Conservation (phyloP, 2,888 invertebrate genomes). For the Cerastoderma edule region DNA sequence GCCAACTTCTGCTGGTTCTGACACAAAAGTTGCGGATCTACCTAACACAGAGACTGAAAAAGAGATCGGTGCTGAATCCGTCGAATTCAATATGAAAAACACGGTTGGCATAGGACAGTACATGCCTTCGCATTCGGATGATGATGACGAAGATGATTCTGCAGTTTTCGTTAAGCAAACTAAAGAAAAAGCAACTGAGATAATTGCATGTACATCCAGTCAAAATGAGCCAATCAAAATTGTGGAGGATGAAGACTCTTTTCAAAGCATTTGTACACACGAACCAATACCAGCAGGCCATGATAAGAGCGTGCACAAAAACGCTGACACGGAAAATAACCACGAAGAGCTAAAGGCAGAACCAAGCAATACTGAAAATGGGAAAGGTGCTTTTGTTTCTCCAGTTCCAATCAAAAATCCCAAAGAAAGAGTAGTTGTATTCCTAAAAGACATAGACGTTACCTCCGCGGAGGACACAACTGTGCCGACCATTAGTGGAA, state of each 20-base stretch:
- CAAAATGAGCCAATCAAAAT: not conserved
- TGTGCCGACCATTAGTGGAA: slow-evolving; percentile 14
- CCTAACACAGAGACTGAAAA: not conserved
- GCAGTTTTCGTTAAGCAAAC: not conserved
- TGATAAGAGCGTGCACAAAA: too few species aligned
- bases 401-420: not conserved
- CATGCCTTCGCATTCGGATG: slow-evolving; percentile 7
- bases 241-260: too few species aligned
- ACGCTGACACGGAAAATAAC: too few species aligned
- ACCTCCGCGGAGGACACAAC: slow-evolving; percentile 3
- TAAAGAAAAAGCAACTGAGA: not conserved
- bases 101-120: slow-evolving; percentile 8
- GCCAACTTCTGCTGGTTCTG: too few species aligned
- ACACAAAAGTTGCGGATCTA: not conserved
- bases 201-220: not conserved
- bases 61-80: not conserved
- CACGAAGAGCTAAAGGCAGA: not conserved
- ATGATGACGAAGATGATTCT: not conserved
- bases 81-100: not conserved
- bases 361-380: not conserved
- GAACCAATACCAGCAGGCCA: too few species aligned
- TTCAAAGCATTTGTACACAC: too few species aligned
- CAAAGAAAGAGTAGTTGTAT: slow-evolving; percentile 16
- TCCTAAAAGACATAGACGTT: slow-evolving; percentile 11
- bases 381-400: too few species aligned